A percentile compares a stretch with the other conserved stretches of the same genome.
Conservation (phyloP, 2,113 vertebrate species). For the Oceanites oceanicus region DNA sequence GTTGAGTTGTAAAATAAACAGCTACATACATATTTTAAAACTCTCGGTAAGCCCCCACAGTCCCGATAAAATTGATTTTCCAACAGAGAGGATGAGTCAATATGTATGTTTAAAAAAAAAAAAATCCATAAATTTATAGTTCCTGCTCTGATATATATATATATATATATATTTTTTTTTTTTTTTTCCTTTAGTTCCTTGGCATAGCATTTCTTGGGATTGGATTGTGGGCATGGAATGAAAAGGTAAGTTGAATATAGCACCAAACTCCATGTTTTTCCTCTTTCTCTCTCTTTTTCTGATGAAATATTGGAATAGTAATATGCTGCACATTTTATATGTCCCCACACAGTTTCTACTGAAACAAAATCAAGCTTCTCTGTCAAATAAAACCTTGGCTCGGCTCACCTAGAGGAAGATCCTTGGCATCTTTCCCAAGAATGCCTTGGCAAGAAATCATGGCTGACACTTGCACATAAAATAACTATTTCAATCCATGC, state of each 20-base stretch:
- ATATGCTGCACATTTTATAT: background rate
- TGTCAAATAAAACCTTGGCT: background rate
- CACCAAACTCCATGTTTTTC: background rate
- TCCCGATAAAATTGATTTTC: background rate
- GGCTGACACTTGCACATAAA: background rate
- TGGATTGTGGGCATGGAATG: constrained; percentile 97
- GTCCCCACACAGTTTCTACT: background rate
- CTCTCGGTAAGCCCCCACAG: background rate
- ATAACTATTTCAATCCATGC: background rate
- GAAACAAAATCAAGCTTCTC: background rate
- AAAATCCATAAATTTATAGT: background rate
- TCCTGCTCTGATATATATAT: background rate
- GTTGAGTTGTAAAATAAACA: background rate
- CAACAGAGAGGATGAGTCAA: background rate
- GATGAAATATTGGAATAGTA: background rate
- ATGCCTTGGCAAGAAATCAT: background rate
- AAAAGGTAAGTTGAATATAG: constrained; percentile 83
- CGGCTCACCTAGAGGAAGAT: background rate
- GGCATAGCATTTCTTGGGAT: constrained; percentile 94
- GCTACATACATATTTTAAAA: background rate
- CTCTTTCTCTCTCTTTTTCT: background rate
- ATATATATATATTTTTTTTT: too few relatives aligned
- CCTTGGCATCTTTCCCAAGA: background rate
- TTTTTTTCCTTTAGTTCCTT: constrained; percentile 84
- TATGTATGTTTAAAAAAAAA: background rate